Percentiles rank a stretch among this genome's conserved stretches.
These are phyloP conservation scores for Oostethus manadensis DNA, from an alignment of 2,113 vertebrate genomes.

Conservation along the genomic window DNA sequence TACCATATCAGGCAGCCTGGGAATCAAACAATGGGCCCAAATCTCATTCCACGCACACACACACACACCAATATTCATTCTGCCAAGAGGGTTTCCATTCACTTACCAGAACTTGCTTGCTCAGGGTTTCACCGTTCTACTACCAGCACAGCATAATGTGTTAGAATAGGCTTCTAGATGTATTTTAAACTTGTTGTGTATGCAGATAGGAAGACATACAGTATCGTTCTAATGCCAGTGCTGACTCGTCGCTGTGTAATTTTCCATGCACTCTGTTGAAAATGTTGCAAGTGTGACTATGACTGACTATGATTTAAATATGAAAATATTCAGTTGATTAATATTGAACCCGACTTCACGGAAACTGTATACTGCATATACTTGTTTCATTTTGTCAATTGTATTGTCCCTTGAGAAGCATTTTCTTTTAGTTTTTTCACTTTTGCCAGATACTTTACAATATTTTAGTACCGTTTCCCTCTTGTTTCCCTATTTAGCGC, in stretches of 20 bases:
- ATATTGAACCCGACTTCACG: no score
- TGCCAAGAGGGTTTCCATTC: slow-evolving; percentile 46
- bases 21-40: slow-evolving; percentile 44
- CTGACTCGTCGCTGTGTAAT: slow-evolving; percentile 56
- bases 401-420: no score
- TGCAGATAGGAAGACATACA: slow-evolving; percentile 50
- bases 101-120: slow-evolving; percentile 47
- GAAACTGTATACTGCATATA: no score
- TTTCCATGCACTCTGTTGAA: slow-evolving; percentile 46
- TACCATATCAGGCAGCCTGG: slow-evolving; percentile 43
- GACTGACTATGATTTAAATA: no score
- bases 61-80: slow-evolving; percentile 36
- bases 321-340: no score
- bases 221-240: slow-evolving; percentile 49
- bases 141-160: slow-evolving; percentile 56
- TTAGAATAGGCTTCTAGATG: slow-evolving; percentile 56
- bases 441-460: no score
- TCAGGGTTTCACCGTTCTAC: slow-evolving; percentile 51
- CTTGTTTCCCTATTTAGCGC: slow-evolving; percentile 70
- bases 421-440: no score
- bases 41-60: slow-evolving; percentile 35
- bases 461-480: background rate
- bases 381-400: no score
- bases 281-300: slow-evolving; percentile 55
- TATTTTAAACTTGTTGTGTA: slow-evolving; percentile 55